These are phyloP conservation scores for Neoaliturus tenellus DNA, from an alignment of 2,888 invertebrate species.

Conservation along the genomic window DNA sequence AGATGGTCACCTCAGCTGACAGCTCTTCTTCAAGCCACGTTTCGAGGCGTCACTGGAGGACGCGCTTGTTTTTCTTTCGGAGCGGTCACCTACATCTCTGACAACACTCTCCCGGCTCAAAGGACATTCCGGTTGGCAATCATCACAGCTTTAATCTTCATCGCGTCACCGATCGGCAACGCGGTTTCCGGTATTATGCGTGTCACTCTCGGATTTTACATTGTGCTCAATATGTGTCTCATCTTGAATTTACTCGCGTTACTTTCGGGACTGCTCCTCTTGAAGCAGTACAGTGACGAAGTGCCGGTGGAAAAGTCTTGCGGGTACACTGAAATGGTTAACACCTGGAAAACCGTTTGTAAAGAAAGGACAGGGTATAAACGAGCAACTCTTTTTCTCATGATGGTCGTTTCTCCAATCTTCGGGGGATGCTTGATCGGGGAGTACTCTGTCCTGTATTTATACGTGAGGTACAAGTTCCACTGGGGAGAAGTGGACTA, in stretches of 20 bases:
- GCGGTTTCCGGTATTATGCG: constrained; percentile 57
- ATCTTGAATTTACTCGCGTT: constrained; percentile 53
- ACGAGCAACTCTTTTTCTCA: constrained; percentile 53
- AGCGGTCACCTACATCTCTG: constrained; percentile 59
- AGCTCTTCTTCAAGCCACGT: constrained; percentile 51
- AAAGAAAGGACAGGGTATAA: constrained; percentile 58
- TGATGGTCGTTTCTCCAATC: constrained; percentile 60
- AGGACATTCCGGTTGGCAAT: constrained; percentile 56
- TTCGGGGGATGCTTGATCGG: constrained; percentile 60
- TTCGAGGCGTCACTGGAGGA: constrained; percentile 57
- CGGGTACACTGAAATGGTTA: constrained; percentile 30
- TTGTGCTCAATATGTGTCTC: constrained; percentile 54
- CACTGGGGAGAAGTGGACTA: constrained; percentile 62
- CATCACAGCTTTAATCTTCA: constrained; percentile 60
- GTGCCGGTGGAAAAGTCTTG: constrained; percentile 44
- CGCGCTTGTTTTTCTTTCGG: constrained; percentile 58
- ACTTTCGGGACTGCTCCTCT: constrained; percentile 50
- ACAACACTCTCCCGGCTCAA: constrained; percentile 57
- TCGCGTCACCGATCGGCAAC: constrained; percentile 59
- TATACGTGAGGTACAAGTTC: constrained; percentile 61
- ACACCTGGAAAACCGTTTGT: constrained; percentile 53
- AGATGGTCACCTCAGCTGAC: constrained; percentile 53
- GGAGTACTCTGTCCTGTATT: constrained; percentile 62
- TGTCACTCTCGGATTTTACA: constrained; percentile 55
- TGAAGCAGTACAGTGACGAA: constrained; percentile 55